Conservation (phyloP, 1,140 invertebrate species). For the Papilio helenus region DNA sequence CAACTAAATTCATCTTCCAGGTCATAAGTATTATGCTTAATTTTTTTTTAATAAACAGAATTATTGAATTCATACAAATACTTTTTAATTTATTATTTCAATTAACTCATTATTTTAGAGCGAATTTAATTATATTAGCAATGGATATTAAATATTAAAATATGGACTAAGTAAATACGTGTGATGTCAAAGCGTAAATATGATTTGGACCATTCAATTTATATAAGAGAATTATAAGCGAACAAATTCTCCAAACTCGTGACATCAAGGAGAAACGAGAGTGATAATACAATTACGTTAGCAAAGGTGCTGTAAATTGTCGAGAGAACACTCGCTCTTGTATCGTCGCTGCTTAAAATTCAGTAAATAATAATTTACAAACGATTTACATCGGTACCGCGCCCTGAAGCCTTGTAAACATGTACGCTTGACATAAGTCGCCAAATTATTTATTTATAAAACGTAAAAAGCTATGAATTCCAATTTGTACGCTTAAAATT, state of each 20-base stretch:
- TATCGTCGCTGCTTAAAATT: background rate
- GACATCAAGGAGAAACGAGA: background rate
- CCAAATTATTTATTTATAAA: conserved; percentile 4
- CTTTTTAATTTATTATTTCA: no score
- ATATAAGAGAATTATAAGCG: background rate
- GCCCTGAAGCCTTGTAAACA: background rate
- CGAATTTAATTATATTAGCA: no score
- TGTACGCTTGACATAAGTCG: background rate
- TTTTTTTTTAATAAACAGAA: no score
- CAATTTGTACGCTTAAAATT: background rate
- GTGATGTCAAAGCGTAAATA: no score
- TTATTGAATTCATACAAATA: no score
- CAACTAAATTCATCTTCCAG: no score
- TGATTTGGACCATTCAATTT: background rate
- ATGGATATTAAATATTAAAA: no score
- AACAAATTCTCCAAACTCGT: background rate
- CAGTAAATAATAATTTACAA: conserved; percentile 13
- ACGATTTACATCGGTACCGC: conserved; percentile 13
- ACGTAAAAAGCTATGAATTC: background rate
- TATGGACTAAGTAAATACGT: background rate
- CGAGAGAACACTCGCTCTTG: conserved; percentile 2
- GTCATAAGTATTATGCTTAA: no score
- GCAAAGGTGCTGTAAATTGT: conserved; percentile 21
- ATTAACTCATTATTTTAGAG: no score
- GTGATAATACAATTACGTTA: conserved; percentile 13